These are phyloP conservation scores for Platyrinchus mystaceus DNA, from an alignment of 2,797 vertebrate genomes.

Conservation along the genomic window DNA sequence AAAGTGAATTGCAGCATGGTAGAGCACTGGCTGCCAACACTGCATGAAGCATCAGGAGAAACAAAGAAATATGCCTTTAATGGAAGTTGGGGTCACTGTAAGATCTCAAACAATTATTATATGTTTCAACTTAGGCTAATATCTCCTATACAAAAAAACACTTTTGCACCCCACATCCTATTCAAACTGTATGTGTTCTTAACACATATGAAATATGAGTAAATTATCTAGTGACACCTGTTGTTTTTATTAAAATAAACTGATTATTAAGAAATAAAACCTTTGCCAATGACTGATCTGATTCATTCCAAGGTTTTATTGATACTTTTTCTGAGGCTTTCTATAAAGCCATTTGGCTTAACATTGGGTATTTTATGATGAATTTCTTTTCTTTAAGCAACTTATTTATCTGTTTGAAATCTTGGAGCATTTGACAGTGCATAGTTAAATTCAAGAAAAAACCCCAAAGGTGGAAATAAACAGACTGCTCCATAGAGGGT, in stretches of 20 bases:
- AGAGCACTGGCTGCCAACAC: neutral
- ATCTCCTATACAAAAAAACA: neutral
- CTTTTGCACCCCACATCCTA: neutral
- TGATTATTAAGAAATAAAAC: conserved; percentile 3
- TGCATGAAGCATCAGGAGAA: neutral
- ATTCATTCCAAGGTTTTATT: conserved; percentile 3
- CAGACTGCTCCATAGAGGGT: conserved; percentile 2
- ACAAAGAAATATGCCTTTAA: neutral
- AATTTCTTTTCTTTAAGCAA: neutral
- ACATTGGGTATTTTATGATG: neutral
- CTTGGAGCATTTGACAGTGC: neutral
- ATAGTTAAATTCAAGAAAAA: conserved; percentile 18
- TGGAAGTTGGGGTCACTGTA: neutral
- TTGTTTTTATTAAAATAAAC: conserved; percentile 4
- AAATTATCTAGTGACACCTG: conserved; percentile 16
- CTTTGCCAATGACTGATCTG: neutral
- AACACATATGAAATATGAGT: neutral
- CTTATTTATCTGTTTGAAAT: conserved; percentile 17
- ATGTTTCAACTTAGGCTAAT: neutral
- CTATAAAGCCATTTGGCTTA: neutral
- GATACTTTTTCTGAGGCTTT: neutral
- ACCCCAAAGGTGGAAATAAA: conserved; percentile 10
- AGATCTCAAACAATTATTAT: neutral
- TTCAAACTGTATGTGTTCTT: neutral
- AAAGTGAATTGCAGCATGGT: neutral